Evolutionary conservation across 2,888 invertebrate species (phyloP), one percentile per base, ranked within the genome.

Genomic region (Mythimna pallens): DNA sequence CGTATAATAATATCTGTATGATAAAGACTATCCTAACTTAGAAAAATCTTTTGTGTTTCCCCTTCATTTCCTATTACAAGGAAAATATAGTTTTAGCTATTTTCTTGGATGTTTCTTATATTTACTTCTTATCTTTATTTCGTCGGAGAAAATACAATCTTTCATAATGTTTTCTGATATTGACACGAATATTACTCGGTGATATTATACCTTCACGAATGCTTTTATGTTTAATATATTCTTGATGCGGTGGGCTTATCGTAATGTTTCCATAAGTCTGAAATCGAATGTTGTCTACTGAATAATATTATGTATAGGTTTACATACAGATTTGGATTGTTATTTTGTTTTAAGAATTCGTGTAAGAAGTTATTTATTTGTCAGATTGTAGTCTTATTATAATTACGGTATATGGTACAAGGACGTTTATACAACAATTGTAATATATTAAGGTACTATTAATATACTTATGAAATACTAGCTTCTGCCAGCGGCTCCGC

Each of bases 91-190:
- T 65, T 70, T 61, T 59, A 73, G 55, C 54, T 25, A 84, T 80
- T 67, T 70, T 69, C 64, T 71, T 54, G 43, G 55, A 69, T 74
- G 34, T 70, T 59, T 63, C 73, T 62, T 54, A 47, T 80, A 70
- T 70, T 70, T 63, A 73, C 67, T 75, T 78, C 69, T 84, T 68
- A 76, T 83, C 70, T 72, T 59, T 62, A 70, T 72, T 76, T 55
- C 43, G 36, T 70, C 50, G 61, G 10, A 58, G 67, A 71, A 77
- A 80, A 85, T 65, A 85, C 78, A 80, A 82, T 80, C 70, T 85
- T 65, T 78, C 70, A 68, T 73, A 80, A 80, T 76, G 73, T 78
- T 82, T 76, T 82, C 70, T 80, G 69, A 76, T 84, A 85, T 85
- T 78, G 83, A 78, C 74, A 73, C 73, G 59, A 80, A 65, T 77